Conservation (phyloP, 2,797 vertebrate genomes). For the Phalloptychus januarius region DNA sequence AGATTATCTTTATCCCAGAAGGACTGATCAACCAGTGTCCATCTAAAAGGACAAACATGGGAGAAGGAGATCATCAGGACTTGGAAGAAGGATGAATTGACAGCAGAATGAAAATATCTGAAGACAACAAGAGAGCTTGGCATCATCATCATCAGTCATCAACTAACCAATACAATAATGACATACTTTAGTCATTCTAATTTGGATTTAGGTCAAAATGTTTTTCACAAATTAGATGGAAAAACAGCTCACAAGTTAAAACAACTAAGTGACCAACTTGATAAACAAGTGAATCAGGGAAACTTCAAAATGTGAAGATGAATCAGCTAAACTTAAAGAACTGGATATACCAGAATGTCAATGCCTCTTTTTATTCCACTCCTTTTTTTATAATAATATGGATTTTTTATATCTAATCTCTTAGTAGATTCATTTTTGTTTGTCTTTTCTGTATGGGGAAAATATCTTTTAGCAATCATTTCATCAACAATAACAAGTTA, state of each 20-base stretch:
- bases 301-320: neutral
- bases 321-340: neutral
- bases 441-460: neutral
- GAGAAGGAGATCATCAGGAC: neutral
- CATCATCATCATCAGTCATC: neutral
- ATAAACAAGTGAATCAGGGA: neutral
- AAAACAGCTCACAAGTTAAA: neutral
- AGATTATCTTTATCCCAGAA: neutral
- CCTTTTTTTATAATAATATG: neutral
- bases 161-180: neutral
- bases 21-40: neutral
- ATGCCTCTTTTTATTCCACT: neutral
- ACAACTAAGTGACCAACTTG: neutral
- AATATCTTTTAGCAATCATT: neutral
- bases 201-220: neutral
- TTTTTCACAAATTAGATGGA: neutral
- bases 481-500: neutral
- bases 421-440: neutral
- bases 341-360: neutral
- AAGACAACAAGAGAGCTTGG: neutral
- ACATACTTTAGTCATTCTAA: neutral
- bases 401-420: neutral
- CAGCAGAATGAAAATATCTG: neutral
- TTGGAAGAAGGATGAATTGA: neutral
- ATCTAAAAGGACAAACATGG: neutral